Evolutionary conservation across 2,888 invertebrate species (phyloP).

Genomic region (Melipona beecheii): DNA sequence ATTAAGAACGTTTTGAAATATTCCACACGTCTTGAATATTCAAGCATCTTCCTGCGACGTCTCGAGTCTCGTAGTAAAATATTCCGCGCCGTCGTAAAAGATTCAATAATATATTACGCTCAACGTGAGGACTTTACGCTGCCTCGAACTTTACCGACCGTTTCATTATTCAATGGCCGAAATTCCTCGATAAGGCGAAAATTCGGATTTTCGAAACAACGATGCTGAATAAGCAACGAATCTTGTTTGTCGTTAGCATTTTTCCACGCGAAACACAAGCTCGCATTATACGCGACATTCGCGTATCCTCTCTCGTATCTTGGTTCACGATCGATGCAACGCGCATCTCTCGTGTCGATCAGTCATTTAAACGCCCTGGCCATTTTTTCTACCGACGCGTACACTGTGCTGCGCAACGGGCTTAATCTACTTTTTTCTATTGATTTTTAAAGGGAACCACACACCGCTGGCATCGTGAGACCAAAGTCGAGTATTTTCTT

Average conservation of each 20-base stretch:
- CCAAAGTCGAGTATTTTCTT: too few species aligned
- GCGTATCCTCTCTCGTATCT: not conserved
- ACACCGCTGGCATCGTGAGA: not conserved
- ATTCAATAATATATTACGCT: not conserved
- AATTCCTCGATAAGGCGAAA: too few species aligned
- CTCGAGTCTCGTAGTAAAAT: not conserved
- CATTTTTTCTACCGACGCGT: not conserved
- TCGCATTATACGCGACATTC: not conserved
- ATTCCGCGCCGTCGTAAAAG: not conserved
- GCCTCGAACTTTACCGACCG: too few species aligned
- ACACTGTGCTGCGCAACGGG: not conserved
- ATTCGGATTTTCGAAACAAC: not conserved
- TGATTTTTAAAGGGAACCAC: not conserved
- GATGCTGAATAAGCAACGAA: not conserved
- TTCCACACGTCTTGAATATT: not conserved
- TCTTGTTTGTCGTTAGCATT: not conserved
- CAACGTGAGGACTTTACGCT: too few species aligned
- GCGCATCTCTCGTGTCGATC: conserved; percentile 14
- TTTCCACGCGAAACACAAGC: not conserved
- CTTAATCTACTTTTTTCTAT: not conserved
- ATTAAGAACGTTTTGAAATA: not conserved
- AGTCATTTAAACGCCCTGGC: conserved; percentile 1
- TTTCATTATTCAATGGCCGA: too few species aligned
- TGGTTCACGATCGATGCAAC: not conserved
- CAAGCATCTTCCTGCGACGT: too few species aligned